phyloP scores from a whole-genome alignment of 2,888 invertebrate species.

The Drosophila setosimentum region DNA sequence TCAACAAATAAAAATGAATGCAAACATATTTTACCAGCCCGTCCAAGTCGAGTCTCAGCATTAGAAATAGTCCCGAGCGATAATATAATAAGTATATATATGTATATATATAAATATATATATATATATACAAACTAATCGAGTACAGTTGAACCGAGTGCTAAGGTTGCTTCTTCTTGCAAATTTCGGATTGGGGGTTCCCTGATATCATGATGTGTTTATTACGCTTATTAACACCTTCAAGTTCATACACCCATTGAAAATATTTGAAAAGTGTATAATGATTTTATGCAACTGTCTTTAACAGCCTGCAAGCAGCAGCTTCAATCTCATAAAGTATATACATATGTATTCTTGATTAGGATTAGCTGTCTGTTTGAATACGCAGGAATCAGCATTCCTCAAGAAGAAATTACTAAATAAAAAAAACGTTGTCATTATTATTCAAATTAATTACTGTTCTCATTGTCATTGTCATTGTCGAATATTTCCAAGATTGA shows the following conservation, averaged over 20 bases:
- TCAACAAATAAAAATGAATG: conserved; percentile 12
- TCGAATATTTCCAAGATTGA: background rate
- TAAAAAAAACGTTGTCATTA: background rate
- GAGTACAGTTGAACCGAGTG: conserved; percentile 7
- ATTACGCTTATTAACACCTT: background rate
- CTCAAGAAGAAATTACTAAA: background rate
- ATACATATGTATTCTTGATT: background rate
- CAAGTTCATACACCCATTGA: background rate
- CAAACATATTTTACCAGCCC: conserved; percentile 1
- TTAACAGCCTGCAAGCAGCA: background rate
- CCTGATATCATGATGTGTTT: conserved; percentile 4
- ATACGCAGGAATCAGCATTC: too few species aligned
- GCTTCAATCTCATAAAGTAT: background rate
- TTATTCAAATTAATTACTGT: background rate
- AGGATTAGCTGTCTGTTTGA: background rate
- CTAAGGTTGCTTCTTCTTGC: too few species aligned
- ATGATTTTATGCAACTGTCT: background rate
- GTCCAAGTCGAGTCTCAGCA: conserved; percentile 5
- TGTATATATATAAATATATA: background rate
- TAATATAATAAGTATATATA: background rate
- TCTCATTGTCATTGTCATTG: background rate
- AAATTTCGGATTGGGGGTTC: conserved; percentile 5
- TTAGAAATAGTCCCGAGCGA: conserved; percentile 21
- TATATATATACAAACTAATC: background rate
- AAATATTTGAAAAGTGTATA: background rate